Conservation (phyloP, 92 coral and sea anemone genomes). For the Epizoanthus rinbou region DNA sequence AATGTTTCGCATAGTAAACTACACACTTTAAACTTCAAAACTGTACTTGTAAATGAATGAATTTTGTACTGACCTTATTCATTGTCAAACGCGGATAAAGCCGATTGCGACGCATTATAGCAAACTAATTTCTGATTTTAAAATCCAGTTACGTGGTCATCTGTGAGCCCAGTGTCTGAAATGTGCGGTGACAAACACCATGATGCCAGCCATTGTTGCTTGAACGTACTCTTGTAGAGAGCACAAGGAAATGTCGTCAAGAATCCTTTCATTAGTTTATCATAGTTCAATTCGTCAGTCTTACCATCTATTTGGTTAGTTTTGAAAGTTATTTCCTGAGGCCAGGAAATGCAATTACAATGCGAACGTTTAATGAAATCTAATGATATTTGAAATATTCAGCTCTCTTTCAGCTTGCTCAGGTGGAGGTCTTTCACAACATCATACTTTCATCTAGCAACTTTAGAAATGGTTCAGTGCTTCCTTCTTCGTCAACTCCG, state of each 20-base stretch:
- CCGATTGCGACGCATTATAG: not conserved
- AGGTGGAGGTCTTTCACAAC: not conserved
- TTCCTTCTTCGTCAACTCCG: not conserved
- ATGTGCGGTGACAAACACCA: not conserved
- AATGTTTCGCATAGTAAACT: not conserved
- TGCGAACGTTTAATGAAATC: not conserved
- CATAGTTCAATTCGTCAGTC: not conserved
- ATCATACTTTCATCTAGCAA: constrained; percentile 6
- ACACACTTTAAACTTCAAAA: not conserved
- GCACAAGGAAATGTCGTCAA: not conserved
- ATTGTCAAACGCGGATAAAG: not conserved
- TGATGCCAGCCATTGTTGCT: not conserved
- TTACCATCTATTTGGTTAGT: not conserved
- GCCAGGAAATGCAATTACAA: not conserved
- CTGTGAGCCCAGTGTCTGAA: not conserved
- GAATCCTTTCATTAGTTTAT: too few relatives aligned
- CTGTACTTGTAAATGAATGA: not conserved
- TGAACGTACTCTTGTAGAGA: not conserved
- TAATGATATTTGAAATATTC: constrained; percentile 21
- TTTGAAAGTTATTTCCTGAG: not conserved
- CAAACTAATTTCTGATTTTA: not conserved
- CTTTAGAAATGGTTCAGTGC: not conserved
- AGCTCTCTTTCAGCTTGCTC: not conserved
- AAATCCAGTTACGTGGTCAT: not conserved
- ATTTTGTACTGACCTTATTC: constrained; percentile 6